phyloP scores from a whole-genome alignment of 2,797 vertebrate species.

The Mallotus villosus region DNA sequence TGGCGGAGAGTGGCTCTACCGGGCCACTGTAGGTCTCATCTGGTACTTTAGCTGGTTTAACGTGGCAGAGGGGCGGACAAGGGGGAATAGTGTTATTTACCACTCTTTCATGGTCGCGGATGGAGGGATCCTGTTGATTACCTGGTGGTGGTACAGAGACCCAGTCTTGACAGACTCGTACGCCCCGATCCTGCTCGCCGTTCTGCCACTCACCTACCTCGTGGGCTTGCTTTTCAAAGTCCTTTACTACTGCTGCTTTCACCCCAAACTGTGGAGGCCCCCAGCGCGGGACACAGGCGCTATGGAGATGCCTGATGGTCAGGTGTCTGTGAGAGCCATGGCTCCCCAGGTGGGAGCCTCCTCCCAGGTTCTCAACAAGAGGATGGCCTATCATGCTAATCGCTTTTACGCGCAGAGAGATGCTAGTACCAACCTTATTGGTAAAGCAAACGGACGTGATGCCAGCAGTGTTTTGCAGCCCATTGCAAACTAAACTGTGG shows the following conservation, averaged over 20 bases:
- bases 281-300: conserved; percentile 19
- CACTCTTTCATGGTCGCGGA: conserved; percentile 81
- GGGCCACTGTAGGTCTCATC: conserved; percentile 82
- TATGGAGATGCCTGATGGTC: conserved; percentile 60
- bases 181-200: conserved; percentile 29
- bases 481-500: background rate
- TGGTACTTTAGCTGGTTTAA: conserved; percentile 99
- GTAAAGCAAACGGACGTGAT: background rate
- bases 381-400: conserved; percentile 68
- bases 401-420: conserved; percentile 56
- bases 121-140: conserved; percentile 68
- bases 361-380: conserved; percentile 58
- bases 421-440: background rate
- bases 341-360: conserved; percentile 45
- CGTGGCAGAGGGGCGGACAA: conserved; percentile 79
- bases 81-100: conserved; percentile 82
- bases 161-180: conserved; percentile 51
- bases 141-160: conserved; percentile 73
- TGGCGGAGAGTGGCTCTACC: conserved; percentile 83
- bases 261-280: conserved; percentile 74
- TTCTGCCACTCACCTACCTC: conserved; percentile 69
- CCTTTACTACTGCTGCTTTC: conserved; percentile 85
- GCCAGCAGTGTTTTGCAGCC: conserved; percentile 2
- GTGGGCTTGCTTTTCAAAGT: conserved; percentile 80
- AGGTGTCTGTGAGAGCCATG: conserved; percentile 31